phyloP scores from a whole-genome alignment of 2,113 vertebrate species.

The Propithecus coquereli region DNA sequence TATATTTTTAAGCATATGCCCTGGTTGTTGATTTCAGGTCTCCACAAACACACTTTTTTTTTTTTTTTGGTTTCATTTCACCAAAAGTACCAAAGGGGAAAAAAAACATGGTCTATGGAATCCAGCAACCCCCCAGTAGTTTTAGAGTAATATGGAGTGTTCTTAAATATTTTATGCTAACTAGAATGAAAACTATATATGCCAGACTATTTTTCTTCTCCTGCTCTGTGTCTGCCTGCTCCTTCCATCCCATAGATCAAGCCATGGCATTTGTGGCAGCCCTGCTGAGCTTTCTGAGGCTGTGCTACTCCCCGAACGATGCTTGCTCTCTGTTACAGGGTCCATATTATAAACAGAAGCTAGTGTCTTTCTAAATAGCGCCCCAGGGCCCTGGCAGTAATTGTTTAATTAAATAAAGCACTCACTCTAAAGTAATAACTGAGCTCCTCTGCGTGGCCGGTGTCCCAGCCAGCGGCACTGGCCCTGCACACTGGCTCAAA shows the following conservation, averaged over 20 bases:
- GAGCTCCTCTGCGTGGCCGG: rapidly evolving
- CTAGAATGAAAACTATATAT: rapidly evolving
- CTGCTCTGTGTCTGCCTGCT: rapidly evolving
- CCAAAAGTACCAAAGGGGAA: background rate
- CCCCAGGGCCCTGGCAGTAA: background rate
- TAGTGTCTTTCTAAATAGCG: background rate
- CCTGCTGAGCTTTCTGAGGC: background rate
- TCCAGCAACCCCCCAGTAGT: background rate
- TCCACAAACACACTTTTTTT: rapidly evolving
- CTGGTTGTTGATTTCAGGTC: background rate
- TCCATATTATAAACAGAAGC: background rate
- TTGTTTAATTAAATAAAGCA: conserved; percentile 35
- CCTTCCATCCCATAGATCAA: background rate
- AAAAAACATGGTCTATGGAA: background rate
- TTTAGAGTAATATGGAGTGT: background rate
- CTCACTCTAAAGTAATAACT: background rate
- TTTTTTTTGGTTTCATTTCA: background rate
- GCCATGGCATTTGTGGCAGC: rapidly evolving
- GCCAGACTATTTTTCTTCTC: rapidly evolving
- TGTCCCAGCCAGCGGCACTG: background rate
- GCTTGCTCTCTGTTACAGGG: background rate
- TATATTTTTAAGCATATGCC: background rate
- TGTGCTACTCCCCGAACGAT: background rate
- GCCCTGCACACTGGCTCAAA: background rate
- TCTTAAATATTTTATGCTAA: background rate